These are phyloP conservation scores for Meliscaeva auricollis DNA, from an alignment of 2,888 invertebrate species.

Conservation along the genomic window DNA sequence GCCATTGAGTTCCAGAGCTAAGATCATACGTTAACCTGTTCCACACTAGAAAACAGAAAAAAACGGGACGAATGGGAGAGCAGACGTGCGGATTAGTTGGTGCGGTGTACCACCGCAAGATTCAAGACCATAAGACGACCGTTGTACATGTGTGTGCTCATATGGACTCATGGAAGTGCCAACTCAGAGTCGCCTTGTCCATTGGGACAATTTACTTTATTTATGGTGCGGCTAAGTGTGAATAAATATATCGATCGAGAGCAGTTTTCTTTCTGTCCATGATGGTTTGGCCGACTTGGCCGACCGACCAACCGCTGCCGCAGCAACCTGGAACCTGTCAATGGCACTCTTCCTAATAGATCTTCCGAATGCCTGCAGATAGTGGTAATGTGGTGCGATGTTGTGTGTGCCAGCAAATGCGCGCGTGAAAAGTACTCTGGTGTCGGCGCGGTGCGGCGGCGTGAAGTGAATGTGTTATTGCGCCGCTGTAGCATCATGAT, in stretches of 20 bases:
- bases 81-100: slow-evolving; percentile 33
- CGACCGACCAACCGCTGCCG: slow-evolving; percentile 16
- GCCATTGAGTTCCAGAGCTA: slow-evolving; percentile 65
- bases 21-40: slow-evolving; percentile 68
- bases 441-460: too few relatives aligned
- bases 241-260: slow-evolving; percentile 72
- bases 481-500: slow-evolving; percentile 14
- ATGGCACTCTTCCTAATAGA: slow-evolving; percentile 62
- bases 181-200: slow-evolving; percentile 52
- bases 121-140: background rate
- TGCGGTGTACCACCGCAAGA: background rate
- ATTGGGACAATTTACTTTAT: slow-evolving; percentile 75
- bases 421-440: slow-evolving; percentile 22
- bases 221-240: slow-evolving; percentile 75
- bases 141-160: slow-evolving; percentile 38
- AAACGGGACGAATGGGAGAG: background rate
- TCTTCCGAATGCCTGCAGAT: slow-evolving; percentile 54
- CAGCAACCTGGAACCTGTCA: slow-evolving; percentile 60
- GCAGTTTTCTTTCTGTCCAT: slow-evolving; percentile 25
- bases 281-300: slow-evolving; percentile 1
- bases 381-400: slow-evolving; percentile 66
- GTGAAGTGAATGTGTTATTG: slow-evolving; percentile 52
- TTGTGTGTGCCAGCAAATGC: slow-evolving; percentile 45
- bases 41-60: slow-evolving; percentile 20
- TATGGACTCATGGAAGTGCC: slow-evolving; percentile 71